Evolutionary conservation across 1,140 invertebrate genomes (phyloP).

Genomic region (Eciton burchellii): DNA sequence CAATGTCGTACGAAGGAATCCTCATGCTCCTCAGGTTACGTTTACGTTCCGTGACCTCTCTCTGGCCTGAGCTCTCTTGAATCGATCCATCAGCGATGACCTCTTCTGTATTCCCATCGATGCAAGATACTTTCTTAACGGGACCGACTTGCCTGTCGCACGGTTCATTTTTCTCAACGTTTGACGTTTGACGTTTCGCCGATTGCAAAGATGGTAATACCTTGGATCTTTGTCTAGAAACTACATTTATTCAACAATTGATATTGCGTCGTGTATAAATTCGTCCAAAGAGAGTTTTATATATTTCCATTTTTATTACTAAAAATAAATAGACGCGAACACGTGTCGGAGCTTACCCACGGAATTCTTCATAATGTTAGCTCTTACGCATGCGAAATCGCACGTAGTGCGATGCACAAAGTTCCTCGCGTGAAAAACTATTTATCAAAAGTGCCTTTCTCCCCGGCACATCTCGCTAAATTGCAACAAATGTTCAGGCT

Average conservation of each 20-base stretch:
- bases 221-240: neutral
- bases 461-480: neutral
- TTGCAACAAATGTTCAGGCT: neutral
- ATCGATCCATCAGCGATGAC: neutral
- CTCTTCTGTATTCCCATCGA: neutral
- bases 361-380: conserved; percentile 11
- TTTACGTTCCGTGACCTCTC: conserved; percentile 3
- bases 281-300: no score
- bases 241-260: conserved; percentile 9
- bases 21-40: neutral
- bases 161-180: neutral
- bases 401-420: neutral
- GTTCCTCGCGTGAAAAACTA: neutral
- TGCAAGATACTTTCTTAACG: neutral
- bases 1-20: conserved; percentile 35
- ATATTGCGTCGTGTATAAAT: neutral
- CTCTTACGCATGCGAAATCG: neutral
- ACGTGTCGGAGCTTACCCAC: conserved; percentile 1
- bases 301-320: neutral
- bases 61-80: neutral
- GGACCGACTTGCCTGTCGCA: neutral
- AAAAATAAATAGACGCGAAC: neutral
- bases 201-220: neutral
- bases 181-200: neutral
- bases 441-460: neutral